Conservation (phyloP, 2,888 invertebrate species). For the Steromphala cineraria region DNA sequence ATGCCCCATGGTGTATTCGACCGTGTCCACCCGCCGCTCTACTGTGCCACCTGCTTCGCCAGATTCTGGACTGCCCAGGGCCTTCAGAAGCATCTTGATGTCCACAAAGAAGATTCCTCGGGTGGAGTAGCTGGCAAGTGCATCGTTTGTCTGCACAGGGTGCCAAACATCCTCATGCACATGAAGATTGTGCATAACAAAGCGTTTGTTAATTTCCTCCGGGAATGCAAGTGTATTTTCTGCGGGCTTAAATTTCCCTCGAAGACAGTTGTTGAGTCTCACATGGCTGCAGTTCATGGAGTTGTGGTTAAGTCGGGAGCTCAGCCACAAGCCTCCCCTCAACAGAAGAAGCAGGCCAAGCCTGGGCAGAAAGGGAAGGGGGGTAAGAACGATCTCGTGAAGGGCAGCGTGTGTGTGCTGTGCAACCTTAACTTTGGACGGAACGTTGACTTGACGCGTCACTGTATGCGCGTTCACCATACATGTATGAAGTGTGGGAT, state of each 20-base stretch:
- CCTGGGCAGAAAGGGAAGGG: background rate
- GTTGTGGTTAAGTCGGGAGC: conserved; percentile 52
- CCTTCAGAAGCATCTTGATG: conserved; percentile 85
- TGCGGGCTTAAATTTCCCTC: conserved; percentile 61
- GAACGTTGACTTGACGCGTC: conserved; percentile 66
- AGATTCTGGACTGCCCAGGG: conserved; percentile 98
- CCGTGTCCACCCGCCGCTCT: conserved; percentile 85
- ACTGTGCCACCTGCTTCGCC: conserved; percentile 96
- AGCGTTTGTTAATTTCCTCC: conserved; percentile 82
- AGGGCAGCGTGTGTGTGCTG: conserved; percentile 64
- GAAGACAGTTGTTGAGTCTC: conserved; percentile 56
- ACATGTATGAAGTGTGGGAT: conserved; percentile 68
- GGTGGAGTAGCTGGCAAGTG: conserved; percentile 47
- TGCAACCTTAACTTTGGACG: conserved; percentile 66
- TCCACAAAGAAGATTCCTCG: conserved; percentile 39
- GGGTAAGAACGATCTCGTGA: conserved; percentile 34
- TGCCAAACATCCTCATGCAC: conserved; percentile 88
- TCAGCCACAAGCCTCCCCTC: background rate
- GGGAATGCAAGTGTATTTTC: conserved; percentile 62
- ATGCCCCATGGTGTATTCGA: conserved; percentile 67
- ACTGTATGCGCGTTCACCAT: conserved; percentile 65
- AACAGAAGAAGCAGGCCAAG: background rate
- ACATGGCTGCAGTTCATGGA: conserved; percentile 63
- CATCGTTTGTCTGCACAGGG: conserved; percentile 49
- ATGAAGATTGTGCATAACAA: conserved; percentile 93